These are phyloP conservation scores for Pleuronectes platessa DNA, from an alignment of 2,113 vertebrate species.

Conservation along the genomic window DNA sequence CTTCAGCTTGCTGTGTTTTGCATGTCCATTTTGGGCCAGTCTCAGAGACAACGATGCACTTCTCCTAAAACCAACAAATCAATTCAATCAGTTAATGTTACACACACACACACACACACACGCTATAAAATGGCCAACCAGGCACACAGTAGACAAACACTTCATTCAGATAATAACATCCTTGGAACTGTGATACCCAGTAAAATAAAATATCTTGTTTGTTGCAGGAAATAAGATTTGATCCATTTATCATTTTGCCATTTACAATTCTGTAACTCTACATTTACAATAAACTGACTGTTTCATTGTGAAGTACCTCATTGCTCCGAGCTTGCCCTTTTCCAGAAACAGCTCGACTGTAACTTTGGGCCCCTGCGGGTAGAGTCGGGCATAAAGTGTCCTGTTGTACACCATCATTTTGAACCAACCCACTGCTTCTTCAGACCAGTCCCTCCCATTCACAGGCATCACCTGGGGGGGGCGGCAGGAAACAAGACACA, in stretches of 20 bases:
- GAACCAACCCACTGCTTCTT: slow-evolving; percentile 79
- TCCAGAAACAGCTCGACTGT: slow-evolving; percentile 81
- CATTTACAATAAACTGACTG: neutral
- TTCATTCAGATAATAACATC: neutral
- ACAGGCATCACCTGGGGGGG: slow-evolving; percentile 77
- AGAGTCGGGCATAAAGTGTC: slow-evolving; percentile 78
- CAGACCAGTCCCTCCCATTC: slow-evolving; percentile 74
- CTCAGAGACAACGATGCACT: slow-evolving; percentile 77
- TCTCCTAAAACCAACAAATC: slow-evolving; percentile 66
- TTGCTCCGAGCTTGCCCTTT: slow-evolving; percentile 79
- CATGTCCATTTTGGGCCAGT: slow-evolving; percentile 80
- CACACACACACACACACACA: neutral
- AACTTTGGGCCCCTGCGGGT: slow-evolving; percentile 58
- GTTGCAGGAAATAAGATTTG: neutral
- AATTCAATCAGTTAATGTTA: neutral
- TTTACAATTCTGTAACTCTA: neutral
- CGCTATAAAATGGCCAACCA: neutral
- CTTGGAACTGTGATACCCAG: neutral
- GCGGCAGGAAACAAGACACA: slow-evolving; percentile 34
- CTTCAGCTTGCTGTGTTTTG: slow-evolving; percentile 62
- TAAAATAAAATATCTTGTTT: neutral
- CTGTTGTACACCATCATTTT: slow-evolving; percentile 73
- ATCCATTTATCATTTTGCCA: neutral
- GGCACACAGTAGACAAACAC: neutral
- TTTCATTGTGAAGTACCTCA: slow-evolving; percentile 72